A percentile compares a stretch with the other conserved stretches of the same genome.
These are phyloP conservation scores for Dendrocincla tyrannina DNA, from an alignment of 2,797 vertebrate species.

Conservation along the genomic window DNA sequence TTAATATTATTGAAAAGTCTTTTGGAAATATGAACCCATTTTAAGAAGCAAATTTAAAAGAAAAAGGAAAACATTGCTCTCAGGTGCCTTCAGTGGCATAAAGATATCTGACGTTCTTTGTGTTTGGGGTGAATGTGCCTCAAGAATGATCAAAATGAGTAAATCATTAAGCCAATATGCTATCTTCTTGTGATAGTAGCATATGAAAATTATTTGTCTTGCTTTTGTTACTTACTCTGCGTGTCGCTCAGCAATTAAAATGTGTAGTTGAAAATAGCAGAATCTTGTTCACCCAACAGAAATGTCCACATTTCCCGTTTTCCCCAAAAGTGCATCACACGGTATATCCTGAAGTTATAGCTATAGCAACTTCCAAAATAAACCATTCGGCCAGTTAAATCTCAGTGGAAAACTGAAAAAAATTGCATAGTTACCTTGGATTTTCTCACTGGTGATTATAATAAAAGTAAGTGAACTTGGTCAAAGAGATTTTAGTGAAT, in stretches of 20 bases:
- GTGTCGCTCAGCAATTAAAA: not conserved
- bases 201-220: not conserved
- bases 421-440: rapidly evolving
- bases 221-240: not conserved
- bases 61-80: not conserved
- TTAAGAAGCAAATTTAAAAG: not conserved
- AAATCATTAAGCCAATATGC: not conserved
- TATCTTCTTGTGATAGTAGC: not conserved
- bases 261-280: not conserved
- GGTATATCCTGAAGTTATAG: not conserved
- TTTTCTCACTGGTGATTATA: not conserved
- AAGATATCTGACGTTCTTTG: not conserved
- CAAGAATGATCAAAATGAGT: not conserved
- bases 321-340: not conserved
- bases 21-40: not conserved
- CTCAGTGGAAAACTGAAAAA: not conserved
- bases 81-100: not conserved
- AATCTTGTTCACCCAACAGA: not conserved
- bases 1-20: not conserved
- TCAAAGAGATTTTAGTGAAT: not conserved
- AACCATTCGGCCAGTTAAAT: not conserved
- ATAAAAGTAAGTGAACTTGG: not conserved
- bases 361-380: not conserved
- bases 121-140: not conserved
- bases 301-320: not conserved